Percentiles rank a stretch among this genome's conserved stretches.
These are phyloP conservation scores for Phenacoccus solenopsis DNA, from an alignment of 1,140 invertebrate genomes.

Conservation along the genomic window DNA sequence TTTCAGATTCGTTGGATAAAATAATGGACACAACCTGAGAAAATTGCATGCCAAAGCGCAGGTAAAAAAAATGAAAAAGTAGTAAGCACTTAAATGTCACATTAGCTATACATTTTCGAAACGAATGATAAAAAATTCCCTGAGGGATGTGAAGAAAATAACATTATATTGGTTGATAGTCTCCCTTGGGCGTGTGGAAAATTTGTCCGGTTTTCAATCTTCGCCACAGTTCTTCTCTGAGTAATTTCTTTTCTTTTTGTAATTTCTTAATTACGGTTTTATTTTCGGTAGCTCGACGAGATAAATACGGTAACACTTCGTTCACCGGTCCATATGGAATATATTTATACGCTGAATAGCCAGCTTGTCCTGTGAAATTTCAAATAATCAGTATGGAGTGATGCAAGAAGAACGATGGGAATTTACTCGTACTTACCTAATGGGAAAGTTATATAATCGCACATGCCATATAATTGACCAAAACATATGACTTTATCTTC, in stretches of 20 bases:
- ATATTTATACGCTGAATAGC: slow-evolving; percentile 98
- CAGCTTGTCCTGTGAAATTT: slow-evolving; percentile 70
- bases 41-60: background rate
- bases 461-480: slow-evolving; percentile 96
- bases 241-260: slow-evolving; percentile 70
- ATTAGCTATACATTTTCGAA: slow-evolving; percentile 3
- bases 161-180: slow-evolving; percentile 64
- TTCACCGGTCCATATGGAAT: slow-evolving; percentile 95
- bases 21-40: background rate
- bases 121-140: background rate
- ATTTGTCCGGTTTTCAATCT: slow-evolving; percentile 58
- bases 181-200: slow-evolving; percentile 73
- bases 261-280: slow-evolving; percentile 77
- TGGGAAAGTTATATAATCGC: slow-evolving; percentile 93
- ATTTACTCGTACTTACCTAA: slow-evolving; percentile 51
- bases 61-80: background rate
- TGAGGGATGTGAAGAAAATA: background rate
- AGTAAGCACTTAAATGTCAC: slow-evolving; percentile 1
- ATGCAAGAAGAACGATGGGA: background rate
- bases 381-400: background rate
- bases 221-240: slow-evolving; percentile 58
- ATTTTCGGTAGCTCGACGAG: slow-evolving; percentile 89
- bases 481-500: slow-evolving; percentile 92
- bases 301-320: slow-evolving; percentile 93
- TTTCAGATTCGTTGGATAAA: no score